Percentiles rank a stretch among this genome's conserved stretches.
Evolutionary conservation across 2,888 invertebrate species (phyloP).

Genomic region (Patella depressa): DNA sequence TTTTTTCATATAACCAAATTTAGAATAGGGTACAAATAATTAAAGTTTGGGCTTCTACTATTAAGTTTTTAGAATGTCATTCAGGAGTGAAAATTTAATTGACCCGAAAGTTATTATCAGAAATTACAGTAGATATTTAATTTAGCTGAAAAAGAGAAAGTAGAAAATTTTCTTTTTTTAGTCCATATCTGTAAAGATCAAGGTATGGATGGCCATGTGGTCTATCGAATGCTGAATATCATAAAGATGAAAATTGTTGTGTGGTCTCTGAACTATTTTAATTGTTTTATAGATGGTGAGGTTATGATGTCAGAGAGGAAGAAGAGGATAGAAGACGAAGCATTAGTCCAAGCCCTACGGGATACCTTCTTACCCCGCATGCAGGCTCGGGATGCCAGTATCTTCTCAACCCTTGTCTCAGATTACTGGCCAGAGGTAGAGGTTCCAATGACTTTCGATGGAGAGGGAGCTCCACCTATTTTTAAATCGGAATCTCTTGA

Average conservation of each 20-base stretch:
- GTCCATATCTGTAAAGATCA: not conserved
- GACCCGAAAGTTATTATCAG: no score
- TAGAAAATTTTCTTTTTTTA: not conserved
- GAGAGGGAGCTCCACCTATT: slow-evolving; percentile 47
- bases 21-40: no score
- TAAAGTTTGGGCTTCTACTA: no score
- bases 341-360: slow-evolving; percentile 62
- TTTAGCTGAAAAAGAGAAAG: no score
- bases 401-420: slow-evolving; percentile 59
- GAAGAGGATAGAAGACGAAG: slow-evolving; percentile 53
- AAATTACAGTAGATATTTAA: no score
- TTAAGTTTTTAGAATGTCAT: no score
- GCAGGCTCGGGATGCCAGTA: slow-evolving; percentile 60
- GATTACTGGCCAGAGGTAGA: slow-evolving; percentile 66
- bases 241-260: slow-evolving; percentile 2
- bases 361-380: slow-evolving; percentile 67
- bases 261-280: not conserved
- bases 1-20: no score
- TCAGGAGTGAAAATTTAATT: no score
- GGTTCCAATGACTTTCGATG: slow-evolving; percentile 59
- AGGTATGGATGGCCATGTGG: slow-evolving; percentile 10
- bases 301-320: slow-evolving; percentile 34
- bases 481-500: slow-evolving; percentile 43
- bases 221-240: not conserved
- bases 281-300: slow-evolving; percentile 12